These are phyloP conservation scores for Catocala nupta DNA, from an alignment of 2,888 invertebrate genomes.

Conservation along the genomic window DNA sequence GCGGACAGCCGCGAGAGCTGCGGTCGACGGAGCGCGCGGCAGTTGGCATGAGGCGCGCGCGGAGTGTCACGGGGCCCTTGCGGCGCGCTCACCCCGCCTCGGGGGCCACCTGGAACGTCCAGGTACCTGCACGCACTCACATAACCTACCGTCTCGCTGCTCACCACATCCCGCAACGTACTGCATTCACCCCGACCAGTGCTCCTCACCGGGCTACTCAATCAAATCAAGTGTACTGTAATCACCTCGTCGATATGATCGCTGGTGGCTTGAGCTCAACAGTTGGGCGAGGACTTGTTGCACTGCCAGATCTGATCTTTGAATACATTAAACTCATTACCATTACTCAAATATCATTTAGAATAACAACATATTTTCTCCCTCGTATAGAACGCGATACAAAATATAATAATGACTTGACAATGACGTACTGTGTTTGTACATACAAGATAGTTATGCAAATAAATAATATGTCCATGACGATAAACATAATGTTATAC, in stretches of 20 bases:
- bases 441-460: conserved; percentile 20
- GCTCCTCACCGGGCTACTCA: conserved; percentile 1
- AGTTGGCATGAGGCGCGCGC: conserved; percentile 84
- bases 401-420: conserved; percentile 16
- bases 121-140: conserved; percentile 75
- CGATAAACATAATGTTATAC: conserved; percentile 8
- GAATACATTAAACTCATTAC: conserved; percentile 66
- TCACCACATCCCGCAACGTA: background rate
- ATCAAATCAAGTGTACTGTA: conserved; percentile 29
- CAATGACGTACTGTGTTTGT: conserved; percentile 10
- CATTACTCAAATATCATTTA: conserved; percentile 30
- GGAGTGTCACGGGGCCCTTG: conserved; percentile 88
- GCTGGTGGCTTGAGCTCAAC: conserved; percentile 72
- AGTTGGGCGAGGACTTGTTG: conserved; percentile 84
- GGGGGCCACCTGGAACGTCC: conserved; percentile 95
- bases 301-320: conserved; percentile 69
- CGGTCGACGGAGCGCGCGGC: conserved; percentile 63
- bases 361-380: conserved; percentile 15
- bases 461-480: conserved; percentile 19
- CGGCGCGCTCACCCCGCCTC: conserved; percentile 92
- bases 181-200: conserved; percentile 1
- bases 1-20: conserved; percentile 67
- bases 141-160: conserved; percentile 7
- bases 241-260: conserved; percentile 43
- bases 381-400: conserved; percentile 10